Conservation (phyloP, 2,113 vertebrate species). For the Vimba vimba region DNA sequence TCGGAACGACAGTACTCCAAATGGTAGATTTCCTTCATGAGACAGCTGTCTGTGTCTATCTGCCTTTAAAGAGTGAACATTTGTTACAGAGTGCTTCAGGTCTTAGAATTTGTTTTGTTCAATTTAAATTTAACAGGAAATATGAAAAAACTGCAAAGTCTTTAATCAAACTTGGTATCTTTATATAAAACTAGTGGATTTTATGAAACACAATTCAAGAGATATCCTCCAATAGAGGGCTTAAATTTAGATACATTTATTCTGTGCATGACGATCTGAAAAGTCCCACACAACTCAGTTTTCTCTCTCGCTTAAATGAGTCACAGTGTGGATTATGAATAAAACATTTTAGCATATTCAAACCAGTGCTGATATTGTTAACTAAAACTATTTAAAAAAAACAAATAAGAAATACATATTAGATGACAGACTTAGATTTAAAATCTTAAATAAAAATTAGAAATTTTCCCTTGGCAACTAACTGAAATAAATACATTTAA, state of each 20-base stretch:
- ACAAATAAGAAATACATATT: too few species aligned
- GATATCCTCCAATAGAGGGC: neutral
- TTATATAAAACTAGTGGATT: neutral
- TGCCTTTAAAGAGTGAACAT: neutral
- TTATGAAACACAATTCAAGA: neutral
- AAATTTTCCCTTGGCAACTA: neutral
- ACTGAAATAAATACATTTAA: neutral
- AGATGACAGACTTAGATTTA: neutral
- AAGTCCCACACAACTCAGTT: neutral
- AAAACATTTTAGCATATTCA: neutral
- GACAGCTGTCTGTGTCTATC: slow-evolving; percentile 25
- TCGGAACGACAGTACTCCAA: neutral
- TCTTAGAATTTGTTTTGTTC: neutral
- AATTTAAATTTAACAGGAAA: neutral
- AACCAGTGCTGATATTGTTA: neutral
- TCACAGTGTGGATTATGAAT: slow-evolving; percentile 9
- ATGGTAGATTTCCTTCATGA: slow-evolving; percentile 8
- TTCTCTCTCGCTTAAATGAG: neutral
- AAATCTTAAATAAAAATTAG: neutral
- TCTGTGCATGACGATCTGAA: neutral
- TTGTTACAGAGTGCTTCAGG: neutral
- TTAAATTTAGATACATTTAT: neutral
- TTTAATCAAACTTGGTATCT: neutral
- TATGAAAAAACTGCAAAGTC: neutral
- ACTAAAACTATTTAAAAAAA: neutral